A percentile compares a stretch with the other conserved stretches of the same genome.
phyloP scores from a whole-genome alignment of 2,888 invertebrate genomes.

The Synanthedon vespiformis region DNA sequence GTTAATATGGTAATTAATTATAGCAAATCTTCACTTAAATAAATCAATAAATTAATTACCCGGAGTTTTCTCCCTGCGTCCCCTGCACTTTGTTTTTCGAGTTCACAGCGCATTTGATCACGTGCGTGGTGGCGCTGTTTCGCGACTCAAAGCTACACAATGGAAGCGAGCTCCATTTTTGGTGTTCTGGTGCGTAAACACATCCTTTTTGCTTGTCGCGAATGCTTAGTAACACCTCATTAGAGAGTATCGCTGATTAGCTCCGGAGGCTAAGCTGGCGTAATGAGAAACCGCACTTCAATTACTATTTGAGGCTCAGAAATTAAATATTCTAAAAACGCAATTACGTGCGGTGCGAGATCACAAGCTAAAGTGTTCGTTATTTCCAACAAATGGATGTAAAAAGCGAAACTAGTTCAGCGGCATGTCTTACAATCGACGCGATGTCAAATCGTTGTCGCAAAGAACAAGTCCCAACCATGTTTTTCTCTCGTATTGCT shows the following conservation, averaged over 20 bases:
- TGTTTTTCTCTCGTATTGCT: slow-evolving; percentile 72
- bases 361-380: slow-evolving; percentile 60
- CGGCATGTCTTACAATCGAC: slow-evolving; percentile 64
- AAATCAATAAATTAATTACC: slow-evolving; percentile 49
- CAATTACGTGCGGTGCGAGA: slow-evolving; percentile 31
- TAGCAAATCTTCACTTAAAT: slow-evolving; percentile 49
- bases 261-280: slow-evolving; percentile 5
- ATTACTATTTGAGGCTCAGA: slow-evolving; percentile 6
- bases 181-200: slow-evolving; percentile 39
- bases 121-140: slow-evolving; percentile 28
- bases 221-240: slow-evolving; percentile 49
- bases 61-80: slow-evolving; percentile 22
- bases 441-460: slow-evolving; percentile 64
- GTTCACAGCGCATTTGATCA: slow-evolving; percentile 36
- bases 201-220: slow-evolving; percentile 34
- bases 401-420: slow-evolving; percentile 56
- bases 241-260: slow-evolving; percentile 24
- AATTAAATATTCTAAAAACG: slow-evolving; percentile 2
- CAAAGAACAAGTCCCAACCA: slow-evolving; percentile 61
- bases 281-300: slow-evolving; percentile 1
- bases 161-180: slow-evolving; percentile 43
- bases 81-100: slow-evolving; percentile 5
- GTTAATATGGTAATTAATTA: slow-evolving; percentile 67
- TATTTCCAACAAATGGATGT: slow-evolving; percentile 28
- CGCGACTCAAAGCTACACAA: slow-evolving; percentile 35